phyloP scores from a whole-genome alignment of 2,888 invertebrate species.

The Aricia artaxerxes region DNA sequence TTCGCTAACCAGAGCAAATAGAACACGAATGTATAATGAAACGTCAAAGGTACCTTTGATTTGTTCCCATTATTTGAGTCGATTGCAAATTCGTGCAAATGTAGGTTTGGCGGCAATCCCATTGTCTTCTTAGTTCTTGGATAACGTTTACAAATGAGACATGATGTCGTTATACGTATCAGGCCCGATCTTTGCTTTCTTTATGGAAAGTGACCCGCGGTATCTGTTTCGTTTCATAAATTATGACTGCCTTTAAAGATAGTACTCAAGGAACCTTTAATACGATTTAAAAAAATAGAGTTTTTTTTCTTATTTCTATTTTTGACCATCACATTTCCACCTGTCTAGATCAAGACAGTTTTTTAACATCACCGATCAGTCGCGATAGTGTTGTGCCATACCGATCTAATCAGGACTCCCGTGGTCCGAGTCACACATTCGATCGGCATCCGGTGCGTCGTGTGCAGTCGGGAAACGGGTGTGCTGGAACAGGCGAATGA shows the following conservation, averaged over 20 bases:
- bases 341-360: not conserved
- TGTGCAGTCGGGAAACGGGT: constrained; percentile 43
- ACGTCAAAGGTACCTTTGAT: constrained; percentile 33
- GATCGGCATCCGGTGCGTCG: constrained; percentile 44
- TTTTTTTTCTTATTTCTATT: not conserved
- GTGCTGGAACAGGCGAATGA: constrained; percentile 43
- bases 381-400: not conserved
- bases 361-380: not conserved
- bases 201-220: not conserved
- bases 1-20: constrained; percentile 38
- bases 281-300: no score
- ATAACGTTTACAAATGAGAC: constrained; percentile 23
- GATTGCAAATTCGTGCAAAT: constrained; percentile 27
- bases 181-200: not conserved
- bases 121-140: constrained; percentile 14
- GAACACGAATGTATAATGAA: constrained; percentile 37
- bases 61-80: constrained; percentile 31
- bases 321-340: not conserved
- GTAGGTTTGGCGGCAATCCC: constrained; percentile 19
- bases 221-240: not conserved
- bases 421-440: constrained; percentile 29
- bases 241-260: not conserved
- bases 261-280: no score
- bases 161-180: constrained; percentile 7
- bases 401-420: constrained; percentile 27